Base-by-base conservation (phyloP, 2,888 invertebrate genomes). In the Caenorhabditis japonica region DNA sequence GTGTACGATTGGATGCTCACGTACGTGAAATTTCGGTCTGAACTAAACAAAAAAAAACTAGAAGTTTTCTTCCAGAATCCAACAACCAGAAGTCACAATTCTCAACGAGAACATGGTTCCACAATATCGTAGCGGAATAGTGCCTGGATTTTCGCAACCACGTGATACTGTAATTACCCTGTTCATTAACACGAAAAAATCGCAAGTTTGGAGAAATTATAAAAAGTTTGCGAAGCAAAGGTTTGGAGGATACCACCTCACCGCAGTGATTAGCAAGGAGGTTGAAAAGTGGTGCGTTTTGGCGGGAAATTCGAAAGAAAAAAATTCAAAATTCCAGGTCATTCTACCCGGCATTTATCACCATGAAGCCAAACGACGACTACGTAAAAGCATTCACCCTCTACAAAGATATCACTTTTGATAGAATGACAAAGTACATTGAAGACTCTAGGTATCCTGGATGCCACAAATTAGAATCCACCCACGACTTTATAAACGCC, bases 231-330 rank as follows among this genome's bases (percentile, higher is more conserved):
- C 75, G 3, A 66, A 44, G 33, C 53, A 69, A 23, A 66, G 51
- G 19, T 75, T 76, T 44, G 79, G 79, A 38, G 59, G 59, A n/a
- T 77, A 33, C 21, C 79, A 79, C 55, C 47, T 79, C n/a, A 51
- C 61, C 0, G 68, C 69, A 0, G 2, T 79, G 55, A 59, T 79
- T 1, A 51, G 60, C 1, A 23, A 55, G 15, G 68, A 68, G 4
- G 71, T 79, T 1, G 41, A 56, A 15, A 17, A 12, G 3, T 33
- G 34, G 36, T 51, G 21, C 34, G 51, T 51, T 34, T 21, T 51
- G 10, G 13, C 4, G 13, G 10, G 17, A 33, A 2, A 4, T 33
- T 30, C 7, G 39, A 3, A 39, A n/a, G 17, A 39, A 2, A 39
- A 7, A 30, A 10, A 30, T 7, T 30, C 30, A 5, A 30, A 30